These are phyloP conservation scores for Griposia aprilina DNA, from an alignment of 2,888 invertebrate species.

Conservation along the genomic window DNA sequence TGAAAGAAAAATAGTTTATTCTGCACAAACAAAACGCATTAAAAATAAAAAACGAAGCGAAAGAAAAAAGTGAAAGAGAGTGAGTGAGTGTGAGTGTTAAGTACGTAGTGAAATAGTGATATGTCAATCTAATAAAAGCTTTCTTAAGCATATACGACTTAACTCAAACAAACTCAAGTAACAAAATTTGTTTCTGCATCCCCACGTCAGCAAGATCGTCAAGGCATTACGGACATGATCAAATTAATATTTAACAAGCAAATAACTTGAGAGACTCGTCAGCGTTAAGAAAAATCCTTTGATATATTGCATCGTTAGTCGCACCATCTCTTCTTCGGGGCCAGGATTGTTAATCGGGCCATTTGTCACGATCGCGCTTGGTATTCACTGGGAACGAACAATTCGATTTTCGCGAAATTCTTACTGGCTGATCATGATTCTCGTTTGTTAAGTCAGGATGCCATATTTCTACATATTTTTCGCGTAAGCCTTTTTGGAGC, in stretches of 20 bases:
- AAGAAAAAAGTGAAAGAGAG: no score
- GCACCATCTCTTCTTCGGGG: slow-evolving; percentile 86
- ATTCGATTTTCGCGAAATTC: slow-evolving; percentile 81
- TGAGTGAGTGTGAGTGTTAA: no score
- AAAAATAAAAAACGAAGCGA: no score
- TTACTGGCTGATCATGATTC: slow-evolving; percentile 67
- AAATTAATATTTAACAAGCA: slow-evolving; percentile 79
- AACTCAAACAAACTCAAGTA: slow-evolving; percentile 4
- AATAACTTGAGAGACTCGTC: slow-evolving; percentile 81
- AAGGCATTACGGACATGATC: slow-evolving; percentile 62
- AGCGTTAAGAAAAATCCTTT: slow-evolving; percentile 87
- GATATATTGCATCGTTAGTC: slow-evolving; percentile 90
- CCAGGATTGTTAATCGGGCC: slow-evolving; percentile 88
- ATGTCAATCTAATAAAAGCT: not conserved
- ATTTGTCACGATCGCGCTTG: slow-evolving; percentile 88
- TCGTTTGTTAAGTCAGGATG: slow-evolving; percentile 61
- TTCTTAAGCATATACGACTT: not conserved
- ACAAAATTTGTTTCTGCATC: slow-evolving; percentile 1
- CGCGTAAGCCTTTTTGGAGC: not conserved
- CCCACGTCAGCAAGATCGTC: slow-evolving; percentile 34
- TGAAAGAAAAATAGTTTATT: no score
- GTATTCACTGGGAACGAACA: slow-evolving; percentile 83
- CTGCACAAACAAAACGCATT: no score
- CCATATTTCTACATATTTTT: slow-evolving; percentile 53
- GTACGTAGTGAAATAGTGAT: not conserved